A percentile compares a stretch with the other conserved stretches of the same genome.
These are phyloP conservation scores for Eristalis pertinax DNA, from an alignment of 2,888 invertebrate genomes.

Conservation along the genomic window DNA sequence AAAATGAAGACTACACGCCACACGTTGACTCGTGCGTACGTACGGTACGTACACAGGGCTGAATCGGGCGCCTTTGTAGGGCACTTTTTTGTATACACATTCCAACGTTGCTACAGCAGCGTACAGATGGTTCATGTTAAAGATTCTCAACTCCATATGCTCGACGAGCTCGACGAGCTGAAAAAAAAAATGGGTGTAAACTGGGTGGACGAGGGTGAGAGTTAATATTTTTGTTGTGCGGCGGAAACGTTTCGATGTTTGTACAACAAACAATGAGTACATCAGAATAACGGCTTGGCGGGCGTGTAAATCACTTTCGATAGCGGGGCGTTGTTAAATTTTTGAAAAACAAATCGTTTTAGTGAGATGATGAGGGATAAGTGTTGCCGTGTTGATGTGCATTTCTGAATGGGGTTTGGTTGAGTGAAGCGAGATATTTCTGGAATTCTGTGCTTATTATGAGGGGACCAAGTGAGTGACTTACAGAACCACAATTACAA, in stretches of 20 bases:
- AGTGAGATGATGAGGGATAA: not conserved
- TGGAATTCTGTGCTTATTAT: too few species aligned
- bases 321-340: not conserved
- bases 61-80: not conserved
- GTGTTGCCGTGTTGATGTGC: not conserved
- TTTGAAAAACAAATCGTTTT: not conserved
- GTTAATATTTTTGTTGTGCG: not conserved
- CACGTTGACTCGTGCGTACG: not conserved
- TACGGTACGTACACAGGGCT: not conserved
- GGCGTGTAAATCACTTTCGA: constrained; percentile 22
- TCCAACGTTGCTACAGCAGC: not conserved
- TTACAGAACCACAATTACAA: too few species aligned
- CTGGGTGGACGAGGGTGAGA: not conserved
- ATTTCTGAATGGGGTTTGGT: not conserved
- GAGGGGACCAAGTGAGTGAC: too few species aligned
- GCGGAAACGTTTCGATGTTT: not conserved
- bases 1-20: too few species aligned
- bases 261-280: constrained; percentile 13
- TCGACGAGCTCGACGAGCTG: not conserved
- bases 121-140: not conserved
- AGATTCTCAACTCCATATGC: constrained; percentile 13
- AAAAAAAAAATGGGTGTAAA: not conserved
- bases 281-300: not conserved
- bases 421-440: not conserved
- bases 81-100: not conserved